Base-by-base conservation (phyloP, 2,113 vertebrate genomes). In the Mesembrinibis cayennensis region DNA sequence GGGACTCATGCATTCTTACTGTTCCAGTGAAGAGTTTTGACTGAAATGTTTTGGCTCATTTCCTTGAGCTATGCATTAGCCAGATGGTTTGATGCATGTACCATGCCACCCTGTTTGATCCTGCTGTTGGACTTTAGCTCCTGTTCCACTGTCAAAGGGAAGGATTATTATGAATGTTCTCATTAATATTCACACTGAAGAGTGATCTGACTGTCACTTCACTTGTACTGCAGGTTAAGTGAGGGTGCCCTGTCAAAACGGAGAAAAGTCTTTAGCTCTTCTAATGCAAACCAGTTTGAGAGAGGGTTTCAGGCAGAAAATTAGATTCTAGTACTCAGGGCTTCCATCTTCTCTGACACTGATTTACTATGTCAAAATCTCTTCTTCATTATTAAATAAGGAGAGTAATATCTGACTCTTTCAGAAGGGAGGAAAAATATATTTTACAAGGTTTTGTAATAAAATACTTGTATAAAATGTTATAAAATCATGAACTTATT, bases 11-110 rank as follows among this genome's bases (percentile, higher is more conserved):
- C 86, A 77, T 94, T 96, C 94, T 91, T 93, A 89, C 52, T 93
- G 55, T 82, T 96, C 66, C 93, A 93, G 71, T 93, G 91, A 96
- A 90, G 84, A 96, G 71, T 82, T 97, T 94, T 93, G 83, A 86
- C n/a, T 83, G 50, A 95, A 90, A 92, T 78, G 80, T 83, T 93
- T 97, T 95, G 78, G 74, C 91, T 69, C 82, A 89, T 95, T 97
- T 97, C 87, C 65, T 85, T 92, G 74, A 97, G 86, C 84, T 82
- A 87, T 86, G 92, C 81, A 59, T 85, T 96, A 97, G 82, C 76
- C 96, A 97, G 96, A 93, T 96, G 94, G 83, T 89, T 97, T 96
- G 86, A 81, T 82, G 78, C 87, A 56, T 96, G 82, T 84, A 84
- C 67, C 56, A 42, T 77, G 45, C 62, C 87, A 94, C 47, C 73